Percentiles rank a stretch among this genome's conserved stretches.
These are phyloP conservation scores for Myzus persicae DNA, from an alignment of 1,140 invertebrate species.

Conservation along the genomic window DNA sequence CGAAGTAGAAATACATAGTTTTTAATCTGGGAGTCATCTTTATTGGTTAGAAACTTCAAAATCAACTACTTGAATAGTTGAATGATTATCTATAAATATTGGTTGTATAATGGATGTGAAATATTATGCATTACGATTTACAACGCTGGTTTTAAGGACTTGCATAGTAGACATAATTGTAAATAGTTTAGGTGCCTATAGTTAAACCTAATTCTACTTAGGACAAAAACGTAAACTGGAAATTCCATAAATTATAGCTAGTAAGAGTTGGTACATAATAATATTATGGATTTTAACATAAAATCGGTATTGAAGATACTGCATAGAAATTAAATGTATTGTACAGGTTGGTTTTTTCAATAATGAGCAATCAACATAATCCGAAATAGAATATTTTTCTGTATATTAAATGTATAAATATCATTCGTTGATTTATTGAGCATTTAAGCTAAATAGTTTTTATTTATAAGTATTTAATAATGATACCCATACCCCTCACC, in stretches of 20 bases:
- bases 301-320: not conserved
- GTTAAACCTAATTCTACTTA: not conserved
- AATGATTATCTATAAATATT: not conserved
- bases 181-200: not conserved
- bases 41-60: not conserved
- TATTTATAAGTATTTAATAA: too few relatives aligned
- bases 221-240: too few relatives aligned
- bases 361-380: not conserved
- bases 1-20: not conserved
- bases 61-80: not conserved
- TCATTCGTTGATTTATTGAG: not conserved
- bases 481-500: too few relatives aligned
- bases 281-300: not conserved
- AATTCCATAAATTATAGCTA: too few relatives aligned
- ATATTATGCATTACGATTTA: not conserved
- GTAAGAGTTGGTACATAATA: too few relatives aligned
- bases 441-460: too few relatives aligned
- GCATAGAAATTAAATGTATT: not conserved
- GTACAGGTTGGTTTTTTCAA: not conserved
- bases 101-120: not conserved
- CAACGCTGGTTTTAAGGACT: too few relatives aligned
- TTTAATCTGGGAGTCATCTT: not conserved
- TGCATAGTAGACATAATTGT: not conserved
- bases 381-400: not conserved
- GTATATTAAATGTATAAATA: not conserved